Base-by-base conservation (phyloP, 1,140 invertebrate genomes). In the Galendromus occidentalis region DNA sequence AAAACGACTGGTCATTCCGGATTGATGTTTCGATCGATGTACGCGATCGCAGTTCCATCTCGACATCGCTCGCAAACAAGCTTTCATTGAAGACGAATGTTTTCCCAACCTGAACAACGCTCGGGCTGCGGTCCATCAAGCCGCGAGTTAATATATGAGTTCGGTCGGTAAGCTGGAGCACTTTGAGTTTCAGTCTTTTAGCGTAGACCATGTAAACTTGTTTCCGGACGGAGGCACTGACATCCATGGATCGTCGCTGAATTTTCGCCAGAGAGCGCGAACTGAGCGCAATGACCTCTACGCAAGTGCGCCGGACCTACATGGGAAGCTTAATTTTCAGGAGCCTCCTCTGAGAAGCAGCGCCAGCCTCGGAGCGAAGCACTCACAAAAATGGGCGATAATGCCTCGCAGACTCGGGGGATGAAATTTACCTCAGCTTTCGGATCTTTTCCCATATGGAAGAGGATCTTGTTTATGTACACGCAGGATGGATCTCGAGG, bases 391-490 rank as follows among this genome's bases (percentile, higher is more conserved):
- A n/a, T n/a, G n/a, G n/a, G n/a, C n/a, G n/a, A n/a, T n/a, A n/a
- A n/a, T n/a, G n/a, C n/a, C n/a, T n/a, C n/a, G n/a, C n/a, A n/a
- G n/a, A n/a, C n/a, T n/a, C n/a, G n/a, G n/a, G n/a, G n/a, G n/a
- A n/a, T n/a, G n/a, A n/a, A n/a, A 39, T 9, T 39, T 9, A 39
- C 51, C 22, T 59, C 51, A 17, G 51, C 25, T 59, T 59, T 59
- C 25, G 51, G 51, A 25, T 59, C 51, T 22, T 59, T 59, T 14
- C 17, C 51, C 51, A 59, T 59, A 33, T 59, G 51, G 22, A 59
- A 59, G 51, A 59, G 25, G 25, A 59, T 59, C 9, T 59, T 59
- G 22, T 59, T 59, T 12, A 59, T 59, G 33, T 59, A 59, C 17
- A 22, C 14, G 22, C 51, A 59, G 17, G 51, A 25, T 9, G 22